Evolutionary conservation across 1,140 invertebrate species (phyloP), one percentile per base, ranked within the genome.

Genomic region (Chrysoperla carnea): DNA sequence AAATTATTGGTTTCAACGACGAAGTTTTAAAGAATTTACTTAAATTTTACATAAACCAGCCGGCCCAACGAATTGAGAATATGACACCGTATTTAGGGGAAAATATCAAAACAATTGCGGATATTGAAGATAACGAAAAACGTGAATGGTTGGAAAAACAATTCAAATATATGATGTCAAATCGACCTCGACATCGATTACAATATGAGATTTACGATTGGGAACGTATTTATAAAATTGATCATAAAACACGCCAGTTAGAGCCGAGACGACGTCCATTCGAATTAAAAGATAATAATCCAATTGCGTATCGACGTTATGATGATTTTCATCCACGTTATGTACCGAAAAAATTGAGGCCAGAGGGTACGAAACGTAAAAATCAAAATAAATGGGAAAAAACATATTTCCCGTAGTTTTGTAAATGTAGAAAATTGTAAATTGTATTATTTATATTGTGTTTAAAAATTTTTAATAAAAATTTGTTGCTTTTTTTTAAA

Each of bases 1-100:
- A 80, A 62, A 61, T 92, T 4, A 58, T 77, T 47, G 81, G 78
- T 41, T 75, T 91, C 36, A 92, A 94, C 66, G 79, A 86, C 42
- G 72, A 80, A 36, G 79, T 85, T 4, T 54, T 93, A 6, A 77
- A 75, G 56, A 63, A 67, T 48, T 55, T 95, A 8, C 52, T 93
- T 1, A 75, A 76, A 45, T 78, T 84, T 51, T 85, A 92, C 50
- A 52, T 73, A 4, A 82, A 88, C 60, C 53, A 60, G 12, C 84
- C 87, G 1, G 46, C 55, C 40, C 60, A 72, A 50, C 63, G 76
- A 41, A 62, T 69, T 9, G 58, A 74, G 11, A 65, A 84, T 46
- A 63, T 90, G 59, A 78, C 76, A 49, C 85, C 85, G 1, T 86
- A 78, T 60, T 62, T 92, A 27, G 66, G 62, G 27, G 50, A 66